These are phyloP conservation scores for Puma concolor DNA, from an alignment of 2,113 vertebrate species.

Conservation along the genomic window DNA sequence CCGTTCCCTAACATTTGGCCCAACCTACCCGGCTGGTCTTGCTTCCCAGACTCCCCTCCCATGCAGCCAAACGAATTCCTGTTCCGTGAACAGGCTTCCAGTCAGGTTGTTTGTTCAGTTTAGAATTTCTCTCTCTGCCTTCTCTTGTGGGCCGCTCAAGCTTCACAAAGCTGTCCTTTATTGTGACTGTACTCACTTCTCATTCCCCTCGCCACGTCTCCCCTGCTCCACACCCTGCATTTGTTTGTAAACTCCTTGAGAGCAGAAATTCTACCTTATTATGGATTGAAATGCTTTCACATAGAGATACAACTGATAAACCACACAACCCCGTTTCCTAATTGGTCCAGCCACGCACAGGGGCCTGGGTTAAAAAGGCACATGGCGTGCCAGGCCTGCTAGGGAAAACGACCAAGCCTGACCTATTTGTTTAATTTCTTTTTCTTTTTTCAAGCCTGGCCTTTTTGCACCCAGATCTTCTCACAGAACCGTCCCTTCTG, in stretches of 20 bases:
- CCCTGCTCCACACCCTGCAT: background rate
- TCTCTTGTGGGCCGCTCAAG: background rate
- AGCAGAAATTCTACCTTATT: background rate
- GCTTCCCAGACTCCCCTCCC: background rate
- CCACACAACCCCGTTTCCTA: background rate
- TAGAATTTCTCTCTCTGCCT: background rate
- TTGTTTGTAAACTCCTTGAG: constrained; percentile 6
- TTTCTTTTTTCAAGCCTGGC: background rate
- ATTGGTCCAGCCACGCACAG: background rate
- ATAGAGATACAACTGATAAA: background rate
- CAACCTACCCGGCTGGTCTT: background rate
- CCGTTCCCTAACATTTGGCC: background rate
- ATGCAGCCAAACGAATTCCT: background rate
- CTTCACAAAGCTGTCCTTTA: background rate
- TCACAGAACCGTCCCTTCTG: background rate
- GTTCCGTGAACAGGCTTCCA: background rate
- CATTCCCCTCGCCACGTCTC: background rate
- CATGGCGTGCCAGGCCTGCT: background rate
- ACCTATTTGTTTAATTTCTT: background rate
- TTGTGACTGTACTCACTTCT: background rate
- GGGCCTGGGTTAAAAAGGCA: background rate
- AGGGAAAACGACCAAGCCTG: background rate
- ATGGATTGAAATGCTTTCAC: background rate
- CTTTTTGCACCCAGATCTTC: background rate
- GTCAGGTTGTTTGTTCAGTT: background rate